These are phyloP conservation scores for Athalia circularis DNA, from an alignment of 2,888 invertebrate species.

Conservation along the genomic window DNA sequence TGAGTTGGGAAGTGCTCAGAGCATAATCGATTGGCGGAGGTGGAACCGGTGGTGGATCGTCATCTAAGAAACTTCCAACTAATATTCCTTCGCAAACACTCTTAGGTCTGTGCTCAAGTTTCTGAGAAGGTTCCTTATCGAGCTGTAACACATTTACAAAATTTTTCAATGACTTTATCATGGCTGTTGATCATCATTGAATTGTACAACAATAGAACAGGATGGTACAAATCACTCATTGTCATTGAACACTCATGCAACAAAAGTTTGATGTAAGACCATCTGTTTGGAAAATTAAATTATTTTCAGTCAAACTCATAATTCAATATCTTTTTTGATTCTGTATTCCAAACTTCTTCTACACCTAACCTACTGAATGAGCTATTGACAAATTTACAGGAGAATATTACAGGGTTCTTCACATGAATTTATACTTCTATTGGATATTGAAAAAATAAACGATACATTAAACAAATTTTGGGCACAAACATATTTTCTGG, in stretches of 20 bases:
- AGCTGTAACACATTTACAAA: constrained; percentile 60
- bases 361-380: constrained; percentile 8
- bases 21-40: constrained; percentile 81
- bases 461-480: no score
- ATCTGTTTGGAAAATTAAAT: constrained; percentile 5
- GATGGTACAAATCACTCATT: constrained; percentile 29
- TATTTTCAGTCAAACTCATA: not conserved
- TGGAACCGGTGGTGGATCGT: constrained; percentile 81
- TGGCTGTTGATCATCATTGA: not conserved
- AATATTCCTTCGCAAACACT: constrained; percentile 71
- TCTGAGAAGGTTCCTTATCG: constrained; percentile 65
- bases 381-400: not conserved
- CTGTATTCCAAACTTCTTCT: not conserved
- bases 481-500: no score
- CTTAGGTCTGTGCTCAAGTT: constrained; percentile 67
- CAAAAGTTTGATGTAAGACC: constrained; percentile 6
- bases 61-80: constrained; percentile 68
- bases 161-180: not conserved
- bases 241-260: constrained; percentile 39
- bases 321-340: not conserved
- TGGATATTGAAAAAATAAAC: not conserved
- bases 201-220: constrained; percentile 18
- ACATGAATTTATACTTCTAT: not conserved
- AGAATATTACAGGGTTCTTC: not conserved
- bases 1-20: constrained; percentile 61